A percentile compares a stretch with the other conserved stretches of the same genome.
Evolutionary conservation across 2,888 invertebrate genomes (phyloP).

Genomic region (Parapristionchus giblindavisi): DNA sequence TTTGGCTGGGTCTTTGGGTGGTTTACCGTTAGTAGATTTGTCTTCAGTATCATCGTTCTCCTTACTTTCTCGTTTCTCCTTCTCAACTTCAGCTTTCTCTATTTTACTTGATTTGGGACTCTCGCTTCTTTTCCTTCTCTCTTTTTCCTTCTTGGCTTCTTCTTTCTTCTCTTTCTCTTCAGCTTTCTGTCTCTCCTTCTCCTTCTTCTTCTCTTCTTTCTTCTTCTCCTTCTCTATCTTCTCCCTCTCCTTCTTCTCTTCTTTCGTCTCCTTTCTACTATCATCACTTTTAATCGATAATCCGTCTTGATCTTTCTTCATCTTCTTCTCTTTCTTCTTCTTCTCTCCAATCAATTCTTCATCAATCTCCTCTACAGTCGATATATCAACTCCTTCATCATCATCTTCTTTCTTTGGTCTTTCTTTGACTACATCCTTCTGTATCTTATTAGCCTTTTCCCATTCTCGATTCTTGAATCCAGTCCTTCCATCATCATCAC

Average conservation of each 20-base stretch:
- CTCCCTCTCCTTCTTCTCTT: slow-evolving; percentile 40
- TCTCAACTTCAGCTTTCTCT: slow-evolving; percentile 9
- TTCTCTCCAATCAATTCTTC: slow-evolving; percentile 41
- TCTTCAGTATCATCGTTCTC: slow-evolving; percentile 28
- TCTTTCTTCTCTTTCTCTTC: slow-evolving; percentile 48
- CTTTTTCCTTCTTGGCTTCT: slow-evolving; percentile 47
- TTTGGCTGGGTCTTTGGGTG: slow-evolving; percentile 19
- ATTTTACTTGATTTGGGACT: slow-evolving; percentile 7
- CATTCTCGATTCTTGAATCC: slow-evolving; percentile 58
- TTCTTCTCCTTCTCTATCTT: slow-evolving; percentile 41
- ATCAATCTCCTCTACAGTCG: slow-evolving; percentile 44
- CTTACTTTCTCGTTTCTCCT: slow-evolving; percentile 27
- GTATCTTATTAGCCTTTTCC: slow-evolving; percentile 52
- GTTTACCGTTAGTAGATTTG: slow-evolving; percentile 38
- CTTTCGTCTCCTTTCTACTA: slow-evolving; percentile 42
- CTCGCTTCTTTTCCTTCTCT: slow-evolving; percentile 26
- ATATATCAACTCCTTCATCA: slow-evolving; percentile 27
- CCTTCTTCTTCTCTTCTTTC: slow-evolving; percentile 43
- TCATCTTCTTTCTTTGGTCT: slow-evolving; percentile 40
- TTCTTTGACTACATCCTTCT: slow-evolving; percentile 55
- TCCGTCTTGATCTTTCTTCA: slow-evolving; percentile 43
- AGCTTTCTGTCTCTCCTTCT: slow-evolving; percentile 50
- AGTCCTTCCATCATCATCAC: slow-evolving; percentile 64
- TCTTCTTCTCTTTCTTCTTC: slow-evolving; percentile 41
- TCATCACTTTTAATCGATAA: slow-evolving; percentile 38